These are phyloP conservation scores for Clarias platycephalus DNA, from an alignment of 2,797 vertebrate genomes.

Conservation along the genomic window DNA sequence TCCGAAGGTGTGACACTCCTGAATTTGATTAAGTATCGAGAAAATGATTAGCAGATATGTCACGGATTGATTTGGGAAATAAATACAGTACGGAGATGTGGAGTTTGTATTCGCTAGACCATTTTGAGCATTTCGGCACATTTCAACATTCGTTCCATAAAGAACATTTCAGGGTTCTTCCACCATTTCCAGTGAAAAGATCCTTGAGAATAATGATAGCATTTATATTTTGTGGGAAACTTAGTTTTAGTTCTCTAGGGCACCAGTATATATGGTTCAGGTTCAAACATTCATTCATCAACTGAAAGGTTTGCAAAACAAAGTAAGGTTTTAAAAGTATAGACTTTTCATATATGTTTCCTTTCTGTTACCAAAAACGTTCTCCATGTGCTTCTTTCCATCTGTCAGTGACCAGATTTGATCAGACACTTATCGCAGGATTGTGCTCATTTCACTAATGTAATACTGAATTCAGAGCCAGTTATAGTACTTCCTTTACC, in stretches of 20 bases:
- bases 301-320: background rate
- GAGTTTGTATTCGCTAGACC: conserved; percentile 2
- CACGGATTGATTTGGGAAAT: conserved; percentile 19
- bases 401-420: conserved; percentile 17
- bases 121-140: background rate
- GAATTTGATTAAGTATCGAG: conserved; percentile 23
- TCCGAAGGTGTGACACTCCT: conserved; percentile 26
- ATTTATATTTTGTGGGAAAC: background rate
- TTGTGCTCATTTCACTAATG: conserved; percentile 59
- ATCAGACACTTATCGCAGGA: conserved; percentile 45
- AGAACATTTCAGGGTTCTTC: background rate
- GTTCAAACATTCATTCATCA: background rate
- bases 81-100: conserved; percentile 35
- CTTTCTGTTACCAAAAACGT: background rate
- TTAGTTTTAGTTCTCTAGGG: background rate
- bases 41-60: conserved; percentile 17
- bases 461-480: conserved; percentile 55
- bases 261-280: background rate
- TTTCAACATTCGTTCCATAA: background rate
- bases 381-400: background rate
- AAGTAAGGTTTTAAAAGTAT: background rate
- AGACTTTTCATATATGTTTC: background rate
- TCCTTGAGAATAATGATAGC: background rate
- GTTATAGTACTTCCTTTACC: conserved; percentile 54
- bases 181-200: background rate